A percentile compares a stretch with the other conserved stretches of the same genome.
phyloP scores from a whole-genome alignment of 2,888 invertebrate genomes.

The Steinernema hermaphroditum region DNA sequence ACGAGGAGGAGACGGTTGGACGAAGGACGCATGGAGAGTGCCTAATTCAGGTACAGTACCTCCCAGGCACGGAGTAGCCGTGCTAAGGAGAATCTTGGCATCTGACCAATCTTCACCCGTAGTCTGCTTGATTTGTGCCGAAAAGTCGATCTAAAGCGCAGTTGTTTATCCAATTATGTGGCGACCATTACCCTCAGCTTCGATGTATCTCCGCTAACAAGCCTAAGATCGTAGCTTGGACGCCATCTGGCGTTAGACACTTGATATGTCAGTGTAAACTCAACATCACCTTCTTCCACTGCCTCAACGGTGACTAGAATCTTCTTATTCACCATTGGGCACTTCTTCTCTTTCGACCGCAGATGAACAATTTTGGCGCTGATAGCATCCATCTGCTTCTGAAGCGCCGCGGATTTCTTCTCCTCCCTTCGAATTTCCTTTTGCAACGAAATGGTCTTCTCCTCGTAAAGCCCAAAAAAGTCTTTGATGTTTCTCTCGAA shows the following conservation, averaged over 20 bases:
- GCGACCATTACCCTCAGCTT: background rate
- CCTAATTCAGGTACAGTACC: conserved; percentile 55
- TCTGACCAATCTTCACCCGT: conserved; percentile 68
- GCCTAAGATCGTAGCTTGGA: conserved; percentile 60
- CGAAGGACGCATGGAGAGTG: conserved; percentile 49
- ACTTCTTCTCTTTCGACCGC: conserved; percentile 21
- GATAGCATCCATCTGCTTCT: conserved; percentile 53
- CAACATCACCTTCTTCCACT: conserved; percentile 26
- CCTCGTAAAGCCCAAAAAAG: conserved; percentile 35
- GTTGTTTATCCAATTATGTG: conserved; percentile 58
- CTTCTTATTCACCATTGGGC: background rate
- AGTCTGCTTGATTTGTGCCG: conserved; percentile 66
- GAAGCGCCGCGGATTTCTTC: conserved; percentile 31
- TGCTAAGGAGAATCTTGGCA: conserved; percentile 50
- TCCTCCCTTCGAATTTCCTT: conserved; percentile 32
- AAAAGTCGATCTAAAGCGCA: conserved; percentile 59
- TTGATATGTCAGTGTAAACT: conserved; percentile 43
- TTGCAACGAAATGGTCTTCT: conserved; percentile 46
- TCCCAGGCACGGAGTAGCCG: conserved; percentile 56
- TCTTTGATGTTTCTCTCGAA: background rate
- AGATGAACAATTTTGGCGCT: conserved; percentile 50
- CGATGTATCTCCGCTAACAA: conserved; percentile 41
- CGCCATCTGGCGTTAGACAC: conserved; percentile 56
- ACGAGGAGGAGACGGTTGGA: too few species aligned
- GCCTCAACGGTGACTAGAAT: too few species aligned